Evolutionary conservation across 2,797 vertebrate species (phyloP).

Genomic region (Manis pentadactyla): DNA sequence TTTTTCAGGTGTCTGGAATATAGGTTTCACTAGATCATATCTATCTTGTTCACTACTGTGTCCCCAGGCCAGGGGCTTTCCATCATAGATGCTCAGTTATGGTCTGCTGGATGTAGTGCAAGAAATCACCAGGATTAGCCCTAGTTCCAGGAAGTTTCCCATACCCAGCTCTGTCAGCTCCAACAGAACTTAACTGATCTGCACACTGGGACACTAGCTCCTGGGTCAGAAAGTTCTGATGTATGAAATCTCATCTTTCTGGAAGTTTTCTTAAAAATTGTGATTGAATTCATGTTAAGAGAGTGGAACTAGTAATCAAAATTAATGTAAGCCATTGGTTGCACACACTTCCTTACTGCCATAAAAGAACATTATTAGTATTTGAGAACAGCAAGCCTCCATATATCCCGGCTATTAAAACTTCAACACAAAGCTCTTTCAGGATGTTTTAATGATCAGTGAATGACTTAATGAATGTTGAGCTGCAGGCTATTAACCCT

Average conservation of each 20-base stretch:
- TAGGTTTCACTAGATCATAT: neutral
- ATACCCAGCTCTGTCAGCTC: neutral
- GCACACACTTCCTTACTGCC: conserved; percentile 66
- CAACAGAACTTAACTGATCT: neutral
- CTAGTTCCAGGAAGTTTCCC: neutral
- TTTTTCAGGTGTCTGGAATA: neutral
- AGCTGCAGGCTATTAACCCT: conserved; percentile 85
- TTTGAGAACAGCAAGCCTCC: conserved; percentile 74
- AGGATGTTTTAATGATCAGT: conserved; percentile 83
- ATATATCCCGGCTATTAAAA: conserved; percentile 79
- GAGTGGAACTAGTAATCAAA: conserved; percentile 66
- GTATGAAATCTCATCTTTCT: conserved; percentile 22
- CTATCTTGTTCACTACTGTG: neutral
- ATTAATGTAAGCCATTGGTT: conserved; percentile 69
- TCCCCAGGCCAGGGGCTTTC: neutral
- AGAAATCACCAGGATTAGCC: neutral
- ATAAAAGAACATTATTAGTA: conserved; percentile 68
- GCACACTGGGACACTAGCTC: neutral
- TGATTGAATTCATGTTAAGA: conserved; percentile 55
- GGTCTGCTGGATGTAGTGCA: neutral
- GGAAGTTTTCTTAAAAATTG: conserved; percentile 34
- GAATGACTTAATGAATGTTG: conserved; percentile 82
- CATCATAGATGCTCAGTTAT: neutral
- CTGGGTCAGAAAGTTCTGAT: neutral
- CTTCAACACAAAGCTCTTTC: conserved; percentile 77